phyloP scores from a whole-genome alignment of 2,113 vertebrate genomes.

The Bothrops jararaca region DNA sequence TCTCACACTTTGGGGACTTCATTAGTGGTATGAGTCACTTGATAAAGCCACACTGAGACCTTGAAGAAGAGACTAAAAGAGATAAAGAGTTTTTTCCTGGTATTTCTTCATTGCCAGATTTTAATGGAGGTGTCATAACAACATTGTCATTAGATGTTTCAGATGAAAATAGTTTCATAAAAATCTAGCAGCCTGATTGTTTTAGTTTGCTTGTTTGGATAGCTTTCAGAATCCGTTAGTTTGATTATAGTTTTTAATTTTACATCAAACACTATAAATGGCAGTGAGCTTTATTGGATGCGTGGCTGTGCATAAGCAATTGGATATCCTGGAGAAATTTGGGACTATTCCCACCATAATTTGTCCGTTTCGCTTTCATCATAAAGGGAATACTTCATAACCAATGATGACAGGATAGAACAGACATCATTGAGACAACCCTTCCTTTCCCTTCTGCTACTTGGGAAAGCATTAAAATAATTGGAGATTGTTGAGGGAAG shows the following conservation, averaged over 20 bases:
- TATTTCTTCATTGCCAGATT: conserved; percentile 23
- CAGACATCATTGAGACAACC: not conserved
- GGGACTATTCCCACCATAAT: not conserved
- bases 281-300: not conserved
- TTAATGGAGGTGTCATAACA: conserved; percentile 10
- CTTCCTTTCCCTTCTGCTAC: not conserved
- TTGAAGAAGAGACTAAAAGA: conserved; percentile 43
- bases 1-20: conserved; percentile 42
- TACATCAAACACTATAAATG: not conserved
- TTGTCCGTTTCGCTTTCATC: not conserved
- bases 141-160: conserved; percentile 18
- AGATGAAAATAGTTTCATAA: conserved; percentile 4
- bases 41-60: conserved; percentile 28
- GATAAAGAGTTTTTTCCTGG: not conserved
- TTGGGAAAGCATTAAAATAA: not conserved
- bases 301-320: not conserved
- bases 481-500: not conserved
- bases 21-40: conserved; percentile 29
- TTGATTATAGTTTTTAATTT: not conserved
- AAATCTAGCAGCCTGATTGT: not conserved
- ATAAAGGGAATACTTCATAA: not conserved
- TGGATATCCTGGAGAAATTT: not conserved
- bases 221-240: not conserved
- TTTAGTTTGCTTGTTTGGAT: not conserved
- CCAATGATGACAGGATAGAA: not conserved